phyloP scores from a whole-genome alignment of 1,140 invertebrate genomes.

The Drosophila takahashii region DNA sequence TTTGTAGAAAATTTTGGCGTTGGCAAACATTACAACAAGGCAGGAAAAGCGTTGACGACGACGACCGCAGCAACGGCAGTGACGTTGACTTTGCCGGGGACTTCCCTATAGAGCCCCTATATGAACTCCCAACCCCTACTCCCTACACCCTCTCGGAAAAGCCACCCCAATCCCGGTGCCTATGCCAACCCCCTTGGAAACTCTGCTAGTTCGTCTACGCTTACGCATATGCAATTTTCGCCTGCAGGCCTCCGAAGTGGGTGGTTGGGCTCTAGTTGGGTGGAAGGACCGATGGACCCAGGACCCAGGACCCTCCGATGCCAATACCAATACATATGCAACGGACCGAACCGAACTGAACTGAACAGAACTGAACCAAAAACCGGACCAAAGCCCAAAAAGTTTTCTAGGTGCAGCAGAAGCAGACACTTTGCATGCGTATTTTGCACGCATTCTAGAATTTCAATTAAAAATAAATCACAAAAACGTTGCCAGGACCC shows the following conservation, averaged over 20 bases:
- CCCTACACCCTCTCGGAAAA: constrained; percentile 25
- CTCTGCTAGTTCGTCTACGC: constrained; percentile 46
- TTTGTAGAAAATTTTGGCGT: constrained; percentile 81
- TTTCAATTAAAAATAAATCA: constrained; percentile 85
- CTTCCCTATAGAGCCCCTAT: constrained; percentile 24
- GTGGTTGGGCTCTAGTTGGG: constrained; percentile 2
- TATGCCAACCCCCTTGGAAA: constrained; percentile 1
- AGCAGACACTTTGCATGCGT: constrained; percentile 83
- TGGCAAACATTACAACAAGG: constrained; percentile 68
- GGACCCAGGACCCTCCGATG: constrained; percentile 15
- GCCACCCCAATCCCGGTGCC: not conserved
- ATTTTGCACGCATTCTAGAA: constrained; percentile 85
- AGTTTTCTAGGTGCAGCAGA: constrained; percentile 78
- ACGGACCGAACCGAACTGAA: constrained; percentile 24
- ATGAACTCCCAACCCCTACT: constrained; percentile 2
- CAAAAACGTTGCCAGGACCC: constrained; percentile 74
- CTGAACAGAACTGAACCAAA: not conserved
- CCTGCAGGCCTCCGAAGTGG: constrained; percentile 64
- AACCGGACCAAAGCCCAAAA: constrained; percentile 25
- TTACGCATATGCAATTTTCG: constrained; percentile 77
- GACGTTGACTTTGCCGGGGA: constrained; percentile 71
- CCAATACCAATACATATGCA: constrained; percentile 54
- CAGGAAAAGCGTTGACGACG: constrained; percentile 46
- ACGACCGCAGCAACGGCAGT: constrained; percentile 48
- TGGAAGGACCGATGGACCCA: too few relatives aligned